Percentiles rank a stretch among this genome's conserved stretches.
Conservation (phyloP, 2,113 vertebrate species). For the Chionomys nivalis region DNA sequence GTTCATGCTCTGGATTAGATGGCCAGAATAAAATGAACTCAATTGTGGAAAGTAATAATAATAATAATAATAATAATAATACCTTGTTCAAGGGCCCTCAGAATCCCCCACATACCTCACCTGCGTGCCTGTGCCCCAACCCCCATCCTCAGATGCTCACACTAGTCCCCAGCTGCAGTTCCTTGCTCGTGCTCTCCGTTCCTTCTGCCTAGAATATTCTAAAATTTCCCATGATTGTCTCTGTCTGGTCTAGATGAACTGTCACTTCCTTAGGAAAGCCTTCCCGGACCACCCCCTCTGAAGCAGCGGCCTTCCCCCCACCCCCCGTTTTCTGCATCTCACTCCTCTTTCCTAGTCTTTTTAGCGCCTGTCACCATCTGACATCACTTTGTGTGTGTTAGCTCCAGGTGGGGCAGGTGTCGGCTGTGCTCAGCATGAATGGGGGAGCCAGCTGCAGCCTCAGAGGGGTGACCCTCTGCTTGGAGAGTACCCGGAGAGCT, state of each 20-base stretch:
- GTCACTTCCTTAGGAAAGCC: constrained; percentile 21
- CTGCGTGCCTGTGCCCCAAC: not conserved
- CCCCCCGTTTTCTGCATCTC: not conserved
- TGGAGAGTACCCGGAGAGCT: not conserved
- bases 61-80: too few species aligned
- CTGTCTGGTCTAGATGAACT: not conserved
- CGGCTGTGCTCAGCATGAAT: not conserved
- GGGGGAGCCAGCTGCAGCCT: not conserved
- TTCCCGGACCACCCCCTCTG: not conserved
- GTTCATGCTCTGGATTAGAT: too few species aligned
- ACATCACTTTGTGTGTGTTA: not conserved
- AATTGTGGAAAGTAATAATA: too few species aligned
- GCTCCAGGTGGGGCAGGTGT: not conserved
- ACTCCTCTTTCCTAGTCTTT: not conserved
- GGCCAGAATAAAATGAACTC: too few species aligned
- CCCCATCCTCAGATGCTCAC: not conserved
- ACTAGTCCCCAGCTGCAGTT: not conserved
- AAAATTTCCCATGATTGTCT: not conserved
- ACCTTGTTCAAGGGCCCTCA: not conserved
- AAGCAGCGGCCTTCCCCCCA: not conserved
- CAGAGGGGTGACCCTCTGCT: not conserved
- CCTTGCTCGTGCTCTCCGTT: not conserved
- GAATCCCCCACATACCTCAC: not conserved
- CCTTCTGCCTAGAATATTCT: not conserved
- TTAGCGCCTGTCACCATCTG: not conserved